These are phyloP conservation scores for Metopia argyrocephala DNA, from an alignment of 2,888 invertebrate genomes.

Conservation along the genomic window DNA sequence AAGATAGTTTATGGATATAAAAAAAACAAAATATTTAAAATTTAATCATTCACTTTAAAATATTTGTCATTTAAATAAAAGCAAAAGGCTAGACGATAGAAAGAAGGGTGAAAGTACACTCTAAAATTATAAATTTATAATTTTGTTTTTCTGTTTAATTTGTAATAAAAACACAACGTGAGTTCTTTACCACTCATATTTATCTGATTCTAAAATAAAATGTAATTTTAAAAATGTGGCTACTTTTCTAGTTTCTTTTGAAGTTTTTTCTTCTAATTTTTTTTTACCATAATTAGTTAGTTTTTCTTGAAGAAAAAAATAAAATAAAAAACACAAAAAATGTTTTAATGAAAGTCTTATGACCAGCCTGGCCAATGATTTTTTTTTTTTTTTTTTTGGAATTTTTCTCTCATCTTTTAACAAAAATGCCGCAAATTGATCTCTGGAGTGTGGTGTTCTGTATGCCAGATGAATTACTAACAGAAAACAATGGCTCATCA, in stretches of 20 bases:
- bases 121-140: no score
- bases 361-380: background rate
- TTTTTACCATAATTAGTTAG: slow-evolving; percentile 31
- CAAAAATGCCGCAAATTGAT: background rate
- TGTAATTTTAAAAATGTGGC: slow-evolving; percentile 1
- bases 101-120: no score
- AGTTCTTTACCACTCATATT: background rate
- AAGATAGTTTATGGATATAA: no score
- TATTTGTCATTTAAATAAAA: no score
- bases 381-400: no score
- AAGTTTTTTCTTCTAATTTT: background rate
- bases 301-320: slow-evolving; percentile 41
- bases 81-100: no score
- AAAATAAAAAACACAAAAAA: no score
- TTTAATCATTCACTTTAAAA: no score
- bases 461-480: background rate
- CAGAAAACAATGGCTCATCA: slow-evolving; percentile 42
- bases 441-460: background rate
- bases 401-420: slow-evolving; percentile 10
- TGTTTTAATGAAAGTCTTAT: slow-evolving; percentile 46
- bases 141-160: background rate
- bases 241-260: background rate
- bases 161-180: no score
- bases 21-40: no score
- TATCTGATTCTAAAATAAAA: slow-evolving; percentile 39